These are phyloP conservation scores for Conomelus anceps DNA, from an alignment of 2,888 invertebrate species.

Conservation along the genomic window DNA sequence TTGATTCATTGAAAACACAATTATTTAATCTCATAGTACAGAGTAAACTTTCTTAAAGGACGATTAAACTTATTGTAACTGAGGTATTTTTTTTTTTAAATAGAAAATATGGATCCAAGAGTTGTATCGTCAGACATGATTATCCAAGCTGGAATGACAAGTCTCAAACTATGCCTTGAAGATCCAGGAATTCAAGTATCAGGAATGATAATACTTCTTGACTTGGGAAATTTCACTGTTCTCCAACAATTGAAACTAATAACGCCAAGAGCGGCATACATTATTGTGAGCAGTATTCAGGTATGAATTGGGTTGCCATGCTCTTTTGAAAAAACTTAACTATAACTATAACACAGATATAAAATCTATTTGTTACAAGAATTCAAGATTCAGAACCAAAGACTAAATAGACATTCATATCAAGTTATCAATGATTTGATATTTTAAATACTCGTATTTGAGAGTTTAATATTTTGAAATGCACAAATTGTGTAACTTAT, in stretches of 20 bases:
- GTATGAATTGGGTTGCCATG: constrained; percentile 29
- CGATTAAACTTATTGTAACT: neutral
- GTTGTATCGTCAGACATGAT: constrained; percentile 29
- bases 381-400: no score
- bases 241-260: constrained; percentile 33
- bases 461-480: no score
- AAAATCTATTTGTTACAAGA: no score
- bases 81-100: neutral
- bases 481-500: no score
- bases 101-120: constrained; percentile 31
- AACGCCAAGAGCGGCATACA: constrained; percentile 33
- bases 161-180: constrained; percentile 32
- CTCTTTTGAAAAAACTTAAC: no score
- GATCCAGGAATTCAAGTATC: constrained; percentile 34
- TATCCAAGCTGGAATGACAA: constrained; percentile 33
- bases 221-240: constrained; percentile 31
- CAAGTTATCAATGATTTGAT: no score
- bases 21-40: no score
- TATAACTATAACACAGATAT: no score
- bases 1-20: no score
- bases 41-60: no score
- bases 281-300: constrained; percentile 34
- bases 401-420: no score
- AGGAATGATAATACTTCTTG: constrained; percentile 33
- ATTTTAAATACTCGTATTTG: no score